Conservation (phyloP, 1,140 invertebrate species). For the Drosophila mojavensis region DNA sequence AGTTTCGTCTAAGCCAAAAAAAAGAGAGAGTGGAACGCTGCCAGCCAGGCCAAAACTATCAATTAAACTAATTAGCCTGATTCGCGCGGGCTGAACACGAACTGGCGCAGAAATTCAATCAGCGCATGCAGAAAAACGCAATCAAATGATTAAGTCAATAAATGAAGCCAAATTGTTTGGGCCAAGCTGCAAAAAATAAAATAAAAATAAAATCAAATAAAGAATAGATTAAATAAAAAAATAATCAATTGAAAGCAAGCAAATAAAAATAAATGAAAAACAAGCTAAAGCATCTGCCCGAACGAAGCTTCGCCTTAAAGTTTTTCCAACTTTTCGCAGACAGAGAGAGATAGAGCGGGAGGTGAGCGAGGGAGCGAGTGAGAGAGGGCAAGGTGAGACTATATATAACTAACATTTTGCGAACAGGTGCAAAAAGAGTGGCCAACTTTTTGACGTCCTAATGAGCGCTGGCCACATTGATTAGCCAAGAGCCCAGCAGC, state of each 20-base stretch:
- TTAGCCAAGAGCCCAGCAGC: conserved; percentile 22
- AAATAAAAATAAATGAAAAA: neutral
- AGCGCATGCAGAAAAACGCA: conserved; percentile 76
- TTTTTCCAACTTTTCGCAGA: conserved; percentile 40
- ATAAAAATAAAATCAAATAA: neutral
- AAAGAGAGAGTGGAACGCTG: neutral
- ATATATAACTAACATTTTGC: conserved; percentile 37
- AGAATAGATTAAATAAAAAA: conserved; percentile 18
- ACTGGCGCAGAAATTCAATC: conserved; percentile 69
- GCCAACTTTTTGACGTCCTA: conserved; percentile 50
- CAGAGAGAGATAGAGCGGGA: neutral
- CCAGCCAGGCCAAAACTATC: conserved; percentile 61
- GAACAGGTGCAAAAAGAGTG: conserved; percentile 39
- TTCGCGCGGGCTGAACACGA: conserved; percentile 58
- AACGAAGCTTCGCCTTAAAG: conserved; percentile 41
- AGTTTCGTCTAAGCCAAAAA: conserved; percentile 18
- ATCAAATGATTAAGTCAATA: conserved; percentile 82
- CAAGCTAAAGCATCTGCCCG: conserved; percentile 20
- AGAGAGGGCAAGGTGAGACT: neutral
- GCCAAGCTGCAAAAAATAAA: conserved; percentile 11
- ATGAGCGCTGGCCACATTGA: conserved; percentile 62
- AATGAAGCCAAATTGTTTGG: conserved; percentile 77
- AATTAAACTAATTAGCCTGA: conserved; percentile 80
- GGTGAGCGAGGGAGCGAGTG: neutral
- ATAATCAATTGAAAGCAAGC: conserved; percentile 27